Percentiles rank a stretch among this genome's conserved stretches.
phyloP scores from a whole-genome alignment of 2,113 vertebrate genomes.

The Crocuta crocuta region DNA sequence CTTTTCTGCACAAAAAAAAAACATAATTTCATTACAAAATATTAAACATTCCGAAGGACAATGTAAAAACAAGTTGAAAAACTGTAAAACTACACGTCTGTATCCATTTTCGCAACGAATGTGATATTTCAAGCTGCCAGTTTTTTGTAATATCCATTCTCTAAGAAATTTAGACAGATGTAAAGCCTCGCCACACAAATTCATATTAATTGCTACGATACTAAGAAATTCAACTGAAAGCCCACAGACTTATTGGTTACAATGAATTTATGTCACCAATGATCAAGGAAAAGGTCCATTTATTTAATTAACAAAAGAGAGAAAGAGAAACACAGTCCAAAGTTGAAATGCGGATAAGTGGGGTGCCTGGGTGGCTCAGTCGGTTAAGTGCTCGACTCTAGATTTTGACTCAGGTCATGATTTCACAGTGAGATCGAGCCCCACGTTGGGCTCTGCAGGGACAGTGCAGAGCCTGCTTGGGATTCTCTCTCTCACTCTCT shows the following conservation, averaged over 20 bases:
- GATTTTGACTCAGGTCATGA: too few species aligned
- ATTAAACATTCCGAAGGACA: conserved; percentile 42
- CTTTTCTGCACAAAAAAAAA: conserved; percentile 26
- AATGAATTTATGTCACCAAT: conserved; percentile 45
- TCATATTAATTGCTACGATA: neutral
- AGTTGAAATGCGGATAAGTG: conserved; percentile 2
- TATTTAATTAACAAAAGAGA: conserved; percentile 44
- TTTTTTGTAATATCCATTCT: conserved; percentile 42
- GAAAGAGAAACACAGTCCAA: neutral
- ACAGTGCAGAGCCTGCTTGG: too few species aligned
- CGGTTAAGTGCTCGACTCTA: too few species aligned
- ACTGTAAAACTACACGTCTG: conserved; percentile 44
- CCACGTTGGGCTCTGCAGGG: too few species aligned
- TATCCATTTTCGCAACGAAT: conserved; percentile 38
- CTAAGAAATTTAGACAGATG: conserved; percentile 55
- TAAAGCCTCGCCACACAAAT: conserved; percentile 5
- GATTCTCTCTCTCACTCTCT: too few species aligned
- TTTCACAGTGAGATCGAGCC: too few species aligned
- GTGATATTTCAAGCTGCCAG: conserved; percentile 43
- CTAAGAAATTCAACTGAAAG: conserved; percentile 45
- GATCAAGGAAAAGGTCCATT: conserved; percentile 22
- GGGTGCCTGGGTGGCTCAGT: too few species aligned
- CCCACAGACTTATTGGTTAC: neutral
- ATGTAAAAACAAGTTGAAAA: conserved; percentile 57
- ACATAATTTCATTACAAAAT: conserved; percentile 66